Evolutionary conservation across 2,113 vertebrate species (phyloP).

Genomic region (Amphiprion percula): DNA sequence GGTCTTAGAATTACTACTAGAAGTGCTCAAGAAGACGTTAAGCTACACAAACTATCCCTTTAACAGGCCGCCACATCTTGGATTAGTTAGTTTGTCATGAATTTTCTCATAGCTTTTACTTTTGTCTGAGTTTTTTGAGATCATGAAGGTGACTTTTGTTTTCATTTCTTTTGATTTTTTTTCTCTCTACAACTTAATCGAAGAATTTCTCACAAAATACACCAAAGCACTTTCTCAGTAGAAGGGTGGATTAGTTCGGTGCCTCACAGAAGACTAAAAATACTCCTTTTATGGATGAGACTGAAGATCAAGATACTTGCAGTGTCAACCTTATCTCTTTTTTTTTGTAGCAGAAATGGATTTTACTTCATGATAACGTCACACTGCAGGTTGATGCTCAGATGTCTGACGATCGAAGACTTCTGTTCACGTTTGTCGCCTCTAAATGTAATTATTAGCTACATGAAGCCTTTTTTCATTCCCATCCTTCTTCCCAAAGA

Average conservation of each 20-base stretch:
- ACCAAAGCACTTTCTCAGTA: conserved; percentile 69
- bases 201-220: conserved; percentile 1
- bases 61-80: not conserved
- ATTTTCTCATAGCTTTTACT: not conserved
- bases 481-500: conserved; percentile 17
- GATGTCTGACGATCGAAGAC: not conserved
- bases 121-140: too few species aligned
- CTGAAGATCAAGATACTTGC: not conserved
- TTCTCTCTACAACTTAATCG: not conserved
- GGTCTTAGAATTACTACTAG: too few species aligned
- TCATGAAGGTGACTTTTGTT: conserved; percentile 9
- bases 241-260: conserved; percentile 31
- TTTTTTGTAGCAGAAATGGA: not conserved
- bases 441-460: conserved; percentile 6
- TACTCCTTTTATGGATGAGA: not conserved
- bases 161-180: conserved; percentile 4
- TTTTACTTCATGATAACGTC: not conserved
- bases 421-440: not conserved
- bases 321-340: not conserved
- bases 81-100: not conserved
- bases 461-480: not conserved
- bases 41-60: conserved; percentile 3
- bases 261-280: conserved; percentile 31
- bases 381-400: not conserved
- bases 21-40: not conserved